Evolutionary conservation across 2,888 invertebrate genomes (phyloP), one percentile per base, ranked within the genome.

Genomic region (Polyommatus iphigenia): DNA sequence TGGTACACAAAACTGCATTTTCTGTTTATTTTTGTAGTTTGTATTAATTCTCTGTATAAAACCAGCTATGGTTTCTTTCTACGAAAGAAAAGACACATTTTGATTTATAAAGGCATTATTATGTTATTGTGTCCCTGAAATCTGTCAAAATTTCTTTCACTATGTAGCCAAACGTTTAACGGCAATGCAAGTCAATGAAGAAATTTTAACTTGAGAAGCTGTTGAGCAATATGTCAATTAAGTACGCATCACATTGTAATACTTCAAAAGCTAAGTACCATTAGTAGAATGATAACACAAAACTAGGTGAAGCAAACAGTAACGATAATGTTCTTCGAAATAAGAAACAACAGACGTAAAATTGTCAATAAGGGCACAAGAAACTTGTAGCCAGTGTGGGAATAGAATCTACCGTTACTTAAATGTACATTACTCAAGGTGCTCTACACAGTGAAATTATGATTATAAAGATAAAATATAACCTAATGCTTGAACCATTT

Each of bases 181-280:
- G 5, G 8, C 20, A 5, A 59, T n/a, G n/a, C 20, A 15, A 50
- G 15, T 5, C 15, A 50, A 50, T 50, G 18, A 54, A 18, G 18
- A 54, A 15, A 54, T 18, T 50, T 50, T 15, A 50, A 50, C 50
- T 50, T 50, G 50, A 50, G 50, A 15, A 4, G 15, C 15, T 15
- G 54, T 54, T 18, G 18, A 54, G 54, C 54, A 54, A 54, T 18
- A 54, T 54, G 54, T 59, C 59, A 20, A 59, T 59, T 59, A 57
- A 57, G 59, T 24, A 62, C 62, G 20, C 62, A 24, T 29, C n/a
- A 24, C 13, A 67, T 32, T 29, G 15, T 29, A 67, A 32, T 32
- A 32, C 67, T 67, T 67, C 29, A 67, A 15, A 29, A 67, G 18
- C 29, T 32, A 67, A 67, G 67, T 67, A 67, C 29, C 67, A 67